phyloP scores from a whole-genome alignment of 2,113 vertebrate genomes.

The Camelus bactrianus region DNA sequence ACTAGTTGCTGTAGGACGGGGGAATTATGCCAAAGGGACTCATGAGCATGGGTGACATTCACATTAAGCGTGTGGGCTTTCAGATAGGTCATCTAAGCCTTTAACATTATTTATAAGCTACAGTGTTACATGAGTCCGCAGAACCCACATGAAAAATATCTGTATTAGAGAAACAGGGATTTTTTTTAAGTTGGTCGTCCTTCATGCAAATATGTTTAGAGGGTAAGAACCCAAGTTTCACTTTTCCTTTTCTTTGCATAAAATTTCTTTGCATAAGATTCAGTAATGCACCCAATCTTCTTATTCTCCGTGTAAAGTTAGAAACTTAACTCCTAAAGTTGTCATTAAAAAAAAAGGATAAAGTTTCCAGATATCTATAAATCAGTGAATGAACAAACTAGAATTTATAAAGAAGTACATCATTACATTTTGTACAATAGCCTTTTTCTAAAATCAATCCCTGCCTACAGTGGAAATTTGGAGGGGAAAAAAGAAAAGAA shows the following conservation, averaged over 20 bases:
- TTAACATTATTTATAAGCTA: background rate
- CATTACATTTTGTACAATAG: background rate
- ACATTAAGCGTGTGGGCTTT: background rate
- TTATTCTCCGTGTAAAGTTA: background rate
- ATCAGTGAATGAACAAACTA: background rate
- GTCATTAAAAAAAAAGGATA: background rate
- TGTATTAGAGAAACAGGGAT: background rate
- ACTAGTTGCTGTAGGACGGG: slow-evolving; percentile 28
- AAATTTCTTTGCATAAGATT: background rate
- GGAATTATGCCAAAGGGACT: background rate
- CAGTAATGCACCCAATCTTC: background rate
- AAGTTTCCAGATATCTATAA: slow-evolving; percentile 1
- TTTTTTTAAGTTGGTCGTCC: slow-evolving; percentile 4
- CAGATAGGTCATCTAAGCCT: slow-evolving; percentile 21
- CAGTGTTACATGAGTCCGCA: slow-evolving; percentile 65
- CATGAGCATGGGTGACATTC: slow-evolving; percentile 46
- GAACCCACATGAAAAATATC: background rate
- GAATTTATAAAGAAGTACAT: background rate
- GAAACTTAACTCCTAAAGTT: background rate
- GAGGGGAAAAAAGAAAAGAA: background rate
- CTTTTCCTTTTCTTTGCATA: slow-evolving; percentile 3
- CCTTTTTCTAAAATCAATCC: background rate
- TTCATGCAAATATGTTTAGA: background rate
- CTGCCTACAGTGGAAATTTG: background rate
- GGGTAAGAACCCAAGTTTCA: background rate